Evolutionary conservation across 1,140 invertebrate genomes (phyloP).

Genomic region (Stenopsyche tienmushanensis): DNA sequence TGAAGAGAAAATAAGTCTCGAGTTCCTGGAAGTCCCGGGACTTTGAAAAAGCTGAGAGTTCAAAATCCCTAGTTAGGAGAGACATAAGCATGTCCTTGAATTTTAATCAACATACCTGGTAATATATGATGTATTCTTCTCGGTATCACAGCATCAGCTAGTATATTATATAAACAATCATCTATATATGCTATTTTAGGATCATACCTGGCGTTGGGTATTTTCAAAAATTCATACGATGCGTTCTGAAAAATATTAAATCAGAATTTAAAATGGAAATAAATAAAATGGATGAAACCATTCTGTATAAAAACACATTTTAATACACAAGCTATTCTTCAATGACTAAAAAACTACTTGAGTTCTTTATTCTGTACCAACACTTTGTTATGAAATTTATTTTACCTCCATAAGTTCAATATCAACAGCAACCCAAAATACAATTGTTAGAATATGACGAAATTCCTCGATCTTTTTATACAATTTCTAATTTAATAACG

Average conservation of each 20-base stretch:
- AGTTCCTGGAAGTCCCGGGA: too few relatives aligned
- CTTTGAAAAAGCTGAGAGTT: too few relatives aligned
- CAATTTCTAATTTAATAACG: too few relatives aligned
- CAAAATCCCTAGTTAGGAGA: too few relatives aligned
- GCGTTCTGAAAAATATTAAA: constrained; percentile 30
- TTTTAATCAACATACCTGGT: constrained; percentile 30
- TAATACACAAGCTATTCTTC: not conserved
- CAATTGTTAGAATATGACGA: too few relatives aligned
- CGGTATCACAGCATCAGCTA: constrained; percentile 37
- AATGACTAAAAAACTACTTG: not conserved
- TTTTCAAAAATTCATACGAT: constrained; percentile 31
- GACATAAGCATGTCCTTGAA: too few relatives aligned
- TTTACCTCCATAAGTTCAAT: not conserved
- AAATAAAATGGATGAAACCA: not conserved
- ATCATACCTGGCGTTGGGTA: constrained; percentile 17
- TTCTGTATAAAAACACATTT: not conserved
- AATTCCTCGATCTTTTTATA: too few relatives aligned
- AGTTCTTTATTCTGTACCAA: too few relatives aligned
- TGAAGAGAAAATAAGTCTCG: too few relatives aligned
- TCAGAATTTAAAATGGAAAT: constrained; percentile 4
- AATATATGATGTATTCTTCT: constrained; percentile 27
- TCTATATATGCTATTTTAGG: constrained; percentile 35
- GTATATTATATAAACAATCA: constrained; percentile 36
- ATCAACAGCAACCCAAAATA: too few relatives aligned
- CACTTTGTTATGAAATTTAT: not conserved